Evolutionary conservation across 2,888 invertebrate genomes (phyloP).

Genomic region (Leptopilina syphax): DNA sequence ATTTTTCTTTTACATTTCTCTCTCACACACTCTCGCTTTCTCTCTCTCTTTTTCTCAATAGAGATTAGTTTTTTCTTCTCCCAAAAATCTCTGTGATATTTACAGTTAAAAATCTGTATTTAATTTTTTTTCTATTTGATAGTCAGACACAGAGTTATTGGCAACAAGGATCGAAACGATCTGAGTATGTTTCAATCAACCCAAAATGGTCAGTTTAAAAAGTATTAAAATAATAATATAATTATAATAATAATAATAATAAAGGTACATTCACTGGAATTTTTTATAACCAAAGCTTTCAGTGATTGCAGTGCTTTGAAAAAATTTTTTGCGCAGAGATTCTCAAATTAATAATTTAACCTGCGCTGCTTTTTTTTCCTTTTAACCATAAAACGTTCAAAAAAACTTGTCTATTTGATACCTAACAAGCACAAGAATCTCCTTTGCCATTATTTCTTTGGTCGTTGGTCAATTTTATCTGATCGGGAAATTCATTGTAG

Average conservation of each 20-base stretch:
- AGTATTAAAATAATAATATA: background rate
- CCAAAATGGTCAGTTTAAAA: slow-evolving; percentile 2
- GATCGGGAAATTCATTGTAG: slow-evolving; percentile 98
- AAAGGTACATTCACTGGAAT: slow-evolving; percentile 32
- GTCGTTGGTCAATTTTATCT: slow-evolving; percentile 91
- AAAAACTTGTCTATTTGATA: slow-evolving; percentile 57
- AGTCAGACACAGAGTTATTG: slow-evolving; percentile 38
- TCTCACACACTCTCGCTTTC: background rate
- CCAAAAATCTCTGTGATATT: slow-evolving; percentile 20
- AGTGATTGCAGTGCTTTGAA: slow-evolving; percentile 53
- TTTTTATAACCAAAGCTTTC: slow-evolving; percentile 46
- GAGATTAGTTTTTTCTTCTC: background rate
- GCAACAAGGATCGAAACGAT: slow-evolving; percentile 33
- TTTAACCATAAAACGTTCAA: slow-evolving; percentile 53
- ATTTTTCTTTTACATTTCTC: background rate
- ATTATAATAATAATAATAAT: background rate
- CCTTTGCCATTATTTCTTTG: slow-evolving; percentile 85
- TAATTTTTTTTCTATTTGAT: slow-evolving; percentile 20
- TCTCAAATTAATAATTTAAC: slow-evolving; percentile 60
- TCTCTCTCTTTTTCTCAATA: background rate
- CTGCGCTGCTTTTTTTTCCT: slow-evolving; percentile 48
- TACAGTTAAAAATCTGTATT: slow-evolving; percentile 18
- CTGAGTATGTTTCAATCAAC: slow-evolving; percentile 39
- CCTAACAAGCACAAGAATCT: slow-evolving; percentile 88
- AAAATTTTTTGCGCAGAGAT: slow-evolving; percentile 56